Conservation (phyloP, 1,140 invertebrate species). For the Drosophila saltans region DNA sequence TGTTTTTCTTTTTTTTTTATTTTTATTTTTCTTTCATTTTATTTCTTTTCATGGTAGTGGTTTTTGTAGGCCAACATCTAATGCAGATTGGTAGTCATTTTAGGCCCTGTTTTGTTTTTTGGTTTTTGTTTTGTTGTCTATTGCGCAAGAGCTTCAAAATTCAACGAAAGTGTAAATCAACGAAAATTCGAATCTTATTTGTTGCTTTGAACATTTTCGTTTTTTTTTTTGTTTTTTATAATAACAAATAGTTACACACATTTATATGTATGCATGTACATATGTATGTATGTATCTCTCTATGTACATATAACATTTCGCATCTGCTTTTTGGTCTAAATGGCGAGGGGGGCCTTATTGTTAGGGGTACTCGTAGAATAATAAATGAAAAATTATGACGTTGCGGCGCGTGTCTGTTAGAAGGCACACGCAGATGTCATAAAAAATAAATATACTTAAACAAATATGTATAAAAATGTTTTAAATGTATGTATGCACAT, state of each 20-base stretch:
- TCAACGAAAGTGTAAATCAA: constrained; percentile 16
- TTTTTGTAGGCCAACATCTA: constrained; percentile 15
- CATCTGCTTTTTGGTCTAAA: constrained; percentile 35
- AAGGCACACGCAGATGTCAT: constrained; percentile 41
- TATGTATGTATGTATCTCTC: not conserved
- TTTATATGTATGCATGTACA: not conserved
- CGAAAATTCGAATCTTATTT: constrained; percentile 16
- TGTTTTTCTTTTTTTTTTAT: not conserved
- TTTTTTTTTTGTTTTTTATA: not conserved
- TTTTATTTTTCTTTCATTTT: constrained; percentile 6
- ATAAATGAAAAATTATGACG: constrained; percentile 45
- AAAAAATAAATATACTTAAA: constrained; percentile 7
- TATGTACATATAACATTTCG: constrained; percentile 9
- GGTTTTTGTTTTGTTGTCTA: not conserved
- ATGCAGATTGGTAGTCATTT: constrained; percentile 20
- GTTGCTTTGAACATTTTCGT: constrained; percentile 4
- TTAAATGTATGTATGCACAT: constrained; percentile 2
- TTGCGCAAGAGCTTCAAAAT: constrained; percentile 10
- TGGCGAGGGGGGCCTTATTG: constrained; percentile 23
- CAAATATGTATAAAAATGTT: not conserved
- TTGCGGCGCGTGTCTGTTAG: constrained; percentile 60
- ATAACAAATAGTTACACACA: constrained; percentile 7
- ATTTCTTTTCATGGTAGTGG: not conserved
- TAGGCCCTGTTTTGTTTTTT: constrained; percentile 6
- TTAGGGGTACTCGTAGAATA: constrained; percentile 51